Evolutionary conservation across 2,888 invertebrate species (phyloP).

Genomic region (Tachina grossa): DNA sequence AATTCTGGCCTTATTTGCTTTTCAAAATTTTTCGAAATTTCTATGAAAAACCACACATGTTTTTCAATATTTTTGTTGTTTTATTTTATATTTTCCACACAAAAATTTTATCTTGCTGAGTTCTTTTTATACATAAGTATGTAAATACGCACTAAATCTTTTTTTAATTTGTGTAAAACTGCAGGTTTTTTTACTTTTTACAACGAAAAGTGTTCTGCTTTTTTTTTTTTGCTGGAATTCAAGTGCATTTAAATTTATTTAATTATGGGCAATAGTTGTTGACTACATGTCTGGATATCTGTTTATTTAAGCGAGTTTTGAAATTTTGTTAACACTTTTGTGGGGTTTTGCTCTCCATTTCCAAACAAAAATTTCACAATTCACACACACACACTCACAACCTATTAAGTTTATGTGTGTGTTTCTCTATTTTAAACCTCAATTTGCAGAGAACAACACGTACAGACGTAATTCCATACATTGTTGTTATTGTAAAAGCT

Average conservation of each 20-base stretch:
- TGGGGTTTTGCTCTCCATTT: slow-evolving; percentile 52
- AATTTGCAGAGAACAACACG: slow-evolving; percentile 49
- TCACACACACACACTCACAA: not conserved
- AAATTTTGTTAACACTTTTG: slow-evolving; percentile 54
- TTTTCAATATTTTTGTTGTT: no score
- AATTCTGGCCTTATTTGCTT: no score
- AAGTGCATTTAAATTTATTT: slow-evolving; percentile 47
- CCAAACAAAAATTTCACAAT: slow-evolving; percentile 16
- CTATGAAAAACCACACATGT: no score
- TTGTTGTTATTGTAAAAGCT: slow-evolving; percentile 32
- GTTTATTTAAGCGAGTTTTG: slow-evolving; percentile 18
- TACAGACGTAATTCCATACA: slow-evolving; percentile 8
- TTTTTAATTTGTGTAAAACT: not conserved
- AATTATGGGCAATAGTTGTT: not conserved
- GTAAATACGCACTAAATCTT: not conserved
- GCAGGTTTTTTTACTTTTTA: not conserved
- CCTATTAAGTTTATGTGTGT: slow-evolving; percentile 15
- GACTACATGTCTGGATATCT: slow-evolving; percentile 1
- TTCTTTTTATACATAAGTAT: no score
- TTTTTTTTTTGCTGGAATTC: slow-evolving; percentile 54
- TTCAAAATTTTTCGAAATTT: no score
- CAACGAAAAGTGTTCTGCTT: slow-evolving; percentile 46
- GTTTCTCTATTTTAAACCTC: slow-evolving; percentile 36
- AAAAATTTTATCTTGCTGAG: no score
- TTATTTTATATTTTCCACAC: no score